Evolutionary conservation across 1,140 invertebrate species (phyloP).

Genomic region (Zaprionus capensis): DNA sequence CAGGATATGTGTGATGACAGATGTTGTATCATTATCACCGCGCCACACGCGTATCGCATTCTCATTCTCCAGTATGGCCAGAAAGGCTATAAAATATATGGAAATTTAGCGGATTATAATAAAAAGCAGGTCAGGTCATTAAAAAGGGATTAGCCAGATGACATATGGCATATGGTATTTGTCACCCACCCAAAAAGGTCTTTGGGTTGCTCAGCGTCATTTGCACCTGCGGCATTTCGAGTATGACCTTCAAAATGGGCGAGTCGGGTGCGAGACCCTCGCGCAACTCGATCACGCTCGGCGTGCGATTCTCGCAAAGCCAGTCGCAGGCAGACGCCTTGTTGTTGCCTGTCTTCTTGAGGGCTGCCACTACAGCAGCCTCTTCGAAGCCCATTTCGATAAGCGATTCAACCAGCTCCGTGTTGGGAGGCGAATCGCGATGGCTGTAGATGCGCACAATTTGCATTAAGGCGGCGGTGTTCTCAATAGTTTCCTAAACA

Average conservation of each 20-base stretch:
- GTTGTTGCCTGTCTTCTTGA: conserved; percentile 80
- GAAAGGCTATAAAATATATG: conserved; percentile 61
- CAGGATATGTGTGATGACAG: conserved; percentile 83
- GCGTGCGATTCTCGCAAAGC: conserved; percentile 79
- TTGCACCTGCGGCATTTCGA: conserved; percentile 83
- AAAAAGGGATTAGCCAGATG: not conserved
- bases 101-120: not conserved
- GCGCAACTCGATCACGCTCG: conserved; percentile 73
- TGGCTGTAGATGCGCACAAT: conserved; percentile 83
- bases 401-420: conserved; percentile 68
- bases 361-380: conserved; percentile 63
- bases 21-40: conserved; percentile 81
- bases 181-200: conserved; percentile 75
- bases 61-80: conserved; percentile 82
- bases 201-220: conserved; percentile 82
- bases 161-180: not conserved
- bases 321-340: conserved; percentile 83
- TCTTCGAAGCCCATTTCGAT: conserved; percentile 83
- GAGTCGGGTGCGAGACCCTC: conserved; percentile 80
- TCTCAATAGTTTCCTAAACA: conserved; percentile 69
- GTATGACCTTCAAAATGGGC: conserved; percentile 79
- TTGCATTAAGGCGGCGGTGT: conserved; percentile 78
- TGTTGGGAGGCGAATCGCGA: conserved; percentile 70
- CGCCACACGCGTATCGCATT: conserved; percentile 82
- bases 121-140: not conserved